A percentile compares a stretch with the other conserved stretches of the same genome.
These are phyloP conservation scores for Pao palembangensis DNA, from an alignment of 2,113 vertebrate genomes.

Conservation along the genomic window DNA sequence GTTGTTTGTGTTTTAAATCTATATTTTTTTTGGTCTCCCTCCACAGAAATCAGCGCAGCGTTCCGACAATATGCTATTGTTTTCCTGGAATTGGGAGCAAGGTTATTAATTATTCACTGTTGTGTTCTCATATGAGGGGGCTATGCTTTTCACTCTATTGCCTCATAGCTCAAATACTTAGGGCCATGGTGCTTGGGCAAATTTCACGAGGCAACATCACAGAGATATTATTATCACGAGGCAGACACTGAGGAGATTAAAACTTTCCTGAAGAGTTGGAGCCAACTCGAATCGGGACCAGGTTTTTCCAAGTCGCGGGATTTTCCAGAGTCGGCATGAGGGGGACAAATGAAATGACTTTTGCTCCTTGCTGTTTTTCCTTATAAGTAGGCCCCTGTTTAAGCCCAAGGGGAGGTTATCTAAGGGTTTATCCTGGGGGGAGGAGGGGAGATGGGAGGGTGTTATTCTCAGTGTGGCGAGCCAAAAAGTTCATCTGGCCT, in stretches of 20 bases:
- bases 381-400: conserved; percentile 37
- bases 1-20: conserved; percentile 48
- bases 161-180: conserved; percentile 78
- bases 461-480: conserved; percentile 54
- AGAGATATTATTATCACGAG: conserved; percentile 57
- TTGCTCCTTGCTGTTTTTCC: conserved; percentile 12
- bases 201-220: conserved; percentile 73
- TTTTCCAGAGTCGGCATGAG: background rate
- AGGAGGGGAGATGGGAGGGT: background rate
- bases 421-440: conserved; percentile 54
- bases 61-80: conserved; percentile 77
- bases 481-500: conserved; percentile 79
- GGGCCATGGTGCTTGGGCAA: conserved; percentile 67
- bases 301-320: conserved; percentile 24
- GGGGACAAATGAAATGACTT: conserved; percentile 46
- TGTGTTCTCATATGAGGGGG: conserved; percentile 76
- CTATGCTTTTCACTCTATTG: conserved; percentile 75
- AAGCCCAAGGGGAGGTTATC: conserved; percentile 63
- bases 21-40: conserved; percentile 1
- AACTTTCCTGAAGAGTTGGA: conserved; percentile 72
- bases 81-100: conserved; percentile 79
- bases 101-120: conserved; percentile 79
- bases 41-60: conserved; percentile 65
- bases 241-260: conserved; percentile 48
- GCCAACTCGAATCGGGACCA: conserved; percentile 25